Conservation (phyloP, 2,113 vertebrate genomes). For the Patagioenas fasciata region DNA sequence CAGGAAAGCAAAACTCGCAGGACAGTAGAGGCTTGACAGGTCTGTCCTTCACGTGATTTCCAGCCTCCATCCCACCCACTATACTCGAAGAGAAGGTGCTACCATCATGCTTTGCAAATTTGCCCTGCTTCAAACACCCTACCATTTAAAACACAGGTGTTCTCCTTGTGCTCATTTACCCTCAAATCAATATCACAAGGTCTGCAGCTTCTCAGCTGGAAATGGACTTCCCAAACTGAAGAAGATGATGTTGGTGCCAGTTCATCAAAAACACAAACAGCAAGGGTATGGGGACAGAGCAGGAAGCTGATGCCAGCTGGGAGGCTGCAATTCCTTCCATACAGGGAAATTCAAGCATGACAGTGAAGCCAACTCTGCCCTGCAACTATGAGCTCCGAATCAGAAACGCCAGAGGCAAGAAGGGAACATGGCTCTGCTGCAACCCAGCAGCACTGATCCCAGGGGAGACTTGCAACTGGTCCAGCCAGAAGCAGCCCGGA, state of each 20-base stretch:
- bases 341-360: neutral
- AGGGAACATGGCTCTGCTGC: neutral
- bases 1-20: neutral
- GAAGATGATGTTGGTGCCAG: neutral
- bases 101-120: neutral
- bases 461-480: neutral
- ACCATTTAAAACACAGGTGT: neutral
- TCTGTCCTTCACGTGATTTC: neutral
- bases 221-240: neutral
- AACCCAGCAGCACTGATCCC: neutral
- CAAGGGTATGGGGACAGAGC: neutral
- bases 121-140: neutral
- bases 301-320: neutral
- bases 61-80: accelerated
- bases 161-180: neutral
- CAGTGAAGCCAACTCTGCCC: neutral
- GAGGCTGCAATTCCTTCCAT: neutral
- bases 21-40: neutral
- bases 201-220: neutral
- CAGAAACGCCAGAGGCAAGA: neutral
- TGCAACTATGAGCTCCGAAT: neutral
- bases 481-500: neutral
- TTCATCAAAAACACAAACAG: neutral
- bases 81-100: neutral
- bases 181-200: neutral